phyloP scores from a whole-genome alignment of 1,140 invertebrate genomes.

The Rhyzopertha dominica region DNA sequence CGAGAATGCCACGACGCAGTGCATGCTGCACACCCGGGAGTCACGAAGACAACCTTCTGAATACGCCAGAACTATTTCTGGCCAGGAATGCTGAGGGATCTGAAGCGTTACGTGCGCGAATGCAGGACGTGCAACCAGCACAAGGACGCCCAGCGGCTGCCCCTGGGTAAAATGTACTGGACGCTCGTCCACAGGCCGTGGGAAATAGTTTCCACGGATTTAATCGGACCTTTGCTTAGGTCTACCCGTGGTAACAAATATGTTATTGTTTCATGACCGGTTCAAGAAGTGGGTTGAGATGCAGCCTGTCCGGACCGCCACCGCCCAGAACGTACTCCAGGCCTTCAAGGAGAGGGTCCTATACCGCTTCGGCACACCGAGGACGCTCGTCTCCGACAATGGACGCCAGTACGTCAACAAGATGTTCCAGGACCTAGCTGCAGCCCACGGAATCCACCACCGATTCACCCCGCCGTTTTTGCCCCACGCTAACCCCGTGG shows the following conservation, averaged over 20 bases:
- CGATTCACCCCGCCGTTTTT: conserved; percentile 36
- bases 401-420: conserved; percentile 45
- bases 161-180: too few species aligned
- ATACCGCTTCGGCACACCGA: conserved; percentile 28
- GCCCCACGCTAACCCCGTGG: conserved; percentile 41
- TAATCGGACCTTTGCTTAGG: too few species aligned
- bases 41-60: conserved; percentile 22
- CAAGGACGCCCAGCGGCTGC: too few species aligned
- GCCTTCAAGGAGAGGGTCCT: conserved; percentile 28
- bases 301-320: conserved; percentile 24
- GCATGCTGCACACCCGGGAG: neutral
- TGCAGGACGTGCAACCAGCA: conserved; percentile 23
- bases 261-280: conserved; percentile 41
- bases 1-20: neutral
- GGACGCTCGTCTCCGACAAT: conserved; percentile 41
- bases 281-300: too few species aligned
- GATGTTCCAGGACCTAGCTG: neutral
- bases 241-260: conserved; percentile 32
- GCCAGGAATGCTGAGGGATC: conserved; percentile 25
- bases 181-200: conserved; percentile 23
- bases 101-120: too few species aligned
- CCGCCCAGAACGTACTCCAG: conserved; percentile 18
- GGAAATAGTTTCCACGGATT: conserved; percentile 39
- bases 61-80: conserved; percentile 21
- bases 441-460: conserved; percentile 3